Base-by-base conservation (phyloP, 30 jellyfish, hydroid and myxozoan species). In the Chrysaora quinquecirrha region DNA sequence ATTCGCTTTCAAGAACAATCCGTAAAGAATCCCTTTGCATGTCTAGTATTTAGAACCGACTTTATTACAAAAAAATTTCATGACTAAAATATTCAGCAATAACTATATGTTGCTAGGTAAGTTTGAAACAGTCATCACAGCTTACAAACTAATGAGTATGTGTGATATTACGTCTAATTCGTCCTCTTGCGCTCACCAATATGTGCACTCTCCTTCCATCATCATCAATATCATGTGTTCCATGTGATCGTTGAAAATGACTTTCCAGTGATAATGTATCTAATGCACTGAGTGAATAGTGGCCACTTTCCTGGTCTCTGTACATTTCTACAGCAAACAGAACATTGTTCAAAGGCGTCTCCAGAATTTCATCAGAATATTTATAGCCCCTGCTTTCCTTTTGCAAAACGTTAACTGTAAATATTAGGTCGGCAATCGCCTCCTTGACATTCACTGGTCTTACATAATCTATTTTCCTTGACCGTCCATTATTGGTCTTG, bases 231-330 rank as follows among this genome's bases (percentile, higher is more conserved):
- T 24, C 21, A 48, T 48, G 64, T 48, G 64, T 24, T 48, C 64
- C 64, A 48, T 48, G 1, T n/a, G n/a, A n/a, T n/a, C n/a, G n/a
- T n/a, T n/a, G n/a, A n/a, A n/a, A n/a, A n/a, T n/a, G n/a, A n/a
- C n/a, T n/a, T n/a, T n/a, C n/a, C n/a, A n/a, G n/a, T n/a, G n/a
- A n/a, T n/a, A n/a, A n/a, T n/a, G n/a, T n/a, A n/a, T n/a, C n/a
- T n/a, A n/a, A n/a, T n/a, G n/a, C n/a, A n/a, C n/a, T n/a, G n/a
- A n/a, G n/a, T 48, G 64, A 48, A 48, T 48, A 48, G 64, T 48
- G 64, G 21, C 64, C 64, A 48, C 64, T 48, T 48, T 48, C 64
- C 64, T 48, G 64, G 64, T 48, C 64, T 48, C 64, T 48, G 64
- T 48, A 48, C 64, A 48, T 48, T 48, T 48, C 64, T 48, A 48